phyloP scores from a whole-genome alignment of 2,888 invertebrate species.

The Yponomeuta plumbellus region DNA sequence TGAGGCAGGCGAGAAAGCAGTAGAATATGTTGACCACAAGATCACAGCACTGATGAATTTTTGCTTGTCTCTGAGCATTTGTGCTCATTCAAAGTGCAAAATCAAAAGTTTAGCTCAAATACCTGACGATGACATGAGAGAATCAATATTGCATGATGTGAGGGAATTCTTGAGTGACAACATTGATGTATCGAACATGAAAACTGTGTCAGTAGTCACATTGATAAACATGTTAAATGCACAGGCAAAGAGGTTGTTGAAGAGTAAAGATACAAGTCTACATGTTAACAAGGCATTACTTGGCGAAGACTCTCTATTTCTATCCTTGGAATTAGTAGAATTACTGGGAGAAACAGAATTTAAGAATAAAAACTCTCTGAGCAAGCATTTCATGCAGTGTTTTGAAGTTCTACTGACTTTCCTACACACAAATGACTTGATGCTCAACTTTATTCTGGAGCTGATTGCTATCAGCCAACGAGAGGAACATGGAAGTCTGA shows the following conservation, averaged over 20 bases:
- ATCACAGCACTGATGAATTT: conserved; percentile 51
- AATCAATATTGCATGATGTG: conserved; percentile 53
- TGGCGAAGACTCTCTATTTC: conserved; percentile 50
- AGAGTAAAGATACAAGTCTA: conserved; percentile 32
- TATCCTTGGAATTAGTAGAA: conserved; percentile 51
- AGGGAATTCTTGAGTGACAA: conserved; percentile 48
- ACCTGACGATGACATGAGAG: conserved; percentile 45
- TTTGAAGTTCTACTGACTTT: conserved; percentile 75
- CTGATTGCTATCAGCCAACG: conserved; percentile 58
- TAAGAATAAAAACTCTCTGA: conserved; percentile 35
- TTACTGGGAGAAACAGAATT: conserved; percentile 40
- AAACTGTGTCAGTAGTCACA: conserved; percentile 43
- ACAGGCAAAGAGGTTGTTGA: conserved; percentile 44
- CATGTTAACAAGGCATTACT: conserved; percentile 47
- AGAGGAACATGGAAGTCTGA: conserved; percentile 38
- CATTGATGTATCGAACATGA: conserved; percentile 47
- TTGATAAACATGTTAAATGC: conserved; percentile 42
- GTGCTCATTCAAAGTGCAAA: conserved; percentile 49
- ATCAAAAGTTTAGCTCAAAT: conserved; percentile 58
- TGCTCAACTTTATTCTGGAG: conserved; percentile 62
- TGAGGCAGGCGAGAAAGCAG: conserved; percentile 39
- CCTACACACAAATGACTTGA: conserved; percentile 67
- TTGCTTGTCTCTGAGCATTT: conserved; percentile 57
- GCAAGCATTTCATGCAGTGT: conserved; percentile 48
- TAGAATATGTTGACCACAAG: conserved; percentile 39